Evolutionary conservation across 2,113 vertebrate species (phyloP).

Genomic region (Lagopus muta): DNA sequence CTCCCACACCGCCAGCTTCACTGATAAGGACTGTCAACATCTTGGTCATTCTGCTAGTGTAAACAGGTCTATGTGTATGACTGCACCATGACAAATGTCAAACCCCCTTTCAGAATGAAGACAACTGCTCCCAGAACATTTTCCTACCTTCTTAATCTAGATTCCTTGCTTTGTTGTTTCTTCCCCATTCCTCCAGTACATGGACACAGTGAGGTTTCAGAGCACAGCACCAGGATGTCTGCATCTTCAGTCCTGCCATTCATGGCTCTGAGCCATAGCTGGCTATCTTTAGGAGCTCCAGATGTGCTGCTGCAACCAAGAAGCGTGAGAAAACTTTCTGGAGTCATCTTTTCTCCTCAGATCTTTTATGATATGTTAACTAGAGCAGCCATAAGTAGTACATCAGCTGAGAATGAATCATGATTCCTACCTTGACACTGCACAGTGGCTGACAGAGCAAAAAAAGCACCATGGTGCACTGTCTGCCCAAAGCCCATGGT

Average conservation of each 20-base stretch:
- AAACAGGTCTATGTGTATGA: neutral
- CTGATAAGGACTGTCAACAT: neutral
- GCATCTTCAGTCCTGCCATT: neutral
- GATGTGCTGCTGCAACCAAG: neutral
- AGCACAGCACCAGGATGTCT: neutral
- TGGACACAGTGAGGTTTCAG: neutral
- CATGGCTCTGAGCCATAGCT: neutral
- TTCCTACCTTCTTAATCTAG: neutral
- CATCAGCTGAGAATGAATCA: neutral
- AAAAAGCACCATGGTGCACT: fast-evolving
- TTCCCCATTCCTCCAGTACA: neutral
- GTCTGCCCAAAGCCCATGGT: fast-evolving
- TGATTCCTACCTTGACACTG: neutral
- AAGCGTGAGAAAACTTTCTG: neutral
- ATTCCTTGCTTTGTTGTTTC: neutral
- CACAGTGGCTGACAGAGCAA: neutral
- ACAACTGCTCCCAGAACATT: neutral
- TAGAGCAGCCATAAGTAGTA: neutral
- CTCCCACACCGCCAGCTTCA: neutral
- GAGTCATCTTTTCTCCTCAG: neutral
- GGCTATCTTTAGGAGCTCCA: neutral
- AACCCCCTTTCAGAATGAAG: neutral
- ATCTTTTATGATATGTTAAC: neutral
- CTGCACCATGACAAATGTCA: neutral
- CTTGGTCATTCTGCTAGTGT: neutral